Evolutionary conservation across 2,113 vertebrate species (phyloP).

Genomic region (Oceanites oceanicus): DNA sequence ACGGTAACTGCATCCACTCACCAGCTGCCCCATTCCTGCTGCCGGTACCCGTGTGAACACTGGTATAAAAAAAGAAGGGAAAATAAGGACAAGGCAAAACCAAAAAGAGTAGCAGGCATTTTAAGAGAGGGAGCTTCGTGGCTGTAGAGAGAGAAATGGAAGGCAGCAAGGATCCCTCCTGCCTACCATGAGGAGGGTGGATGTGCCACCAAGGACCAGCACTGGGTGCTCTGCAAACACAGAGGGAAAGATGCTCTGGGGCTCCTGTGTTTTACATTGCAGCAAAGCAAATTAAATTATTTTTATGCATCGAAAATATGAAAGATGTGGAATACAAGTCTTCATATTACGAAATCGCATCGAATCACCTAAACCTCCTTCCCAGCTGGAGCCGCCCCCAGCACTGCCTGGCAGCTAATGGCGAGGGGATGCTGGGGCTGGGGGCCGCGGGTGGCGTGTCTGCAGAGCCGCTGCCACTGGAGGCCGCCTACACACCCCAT

Average conservation of each 20-base stretch:
- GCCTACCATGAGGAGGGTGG: neutral
- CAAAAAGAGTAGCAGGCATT: neutral
- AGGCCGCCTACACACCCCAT: neutral
- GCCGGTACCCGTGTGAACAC: neutral
- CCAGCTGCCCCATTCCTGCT: neutral
- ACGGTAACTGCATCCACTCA: accelerated
- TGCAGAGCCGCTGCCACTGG: accelerated
- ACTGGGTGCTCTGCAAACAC: accelerated
- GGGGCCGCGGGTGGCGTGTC: accelerated
- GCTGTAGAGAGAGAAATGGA: neutral
- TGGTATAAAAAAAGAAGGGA: no score
- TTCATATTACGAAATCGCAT: neutral
- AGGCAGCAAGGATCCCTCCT: no score
- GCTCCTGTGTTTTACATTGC: neutral
- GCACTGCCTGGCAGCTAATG: neutral
- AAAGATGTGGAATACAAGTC: neutral
- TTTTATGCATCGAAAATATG: neutral
- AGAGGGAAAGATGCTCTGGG: accelerated
- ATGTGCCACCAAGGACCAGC: neutral
- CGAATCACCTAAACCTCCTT: neutral
- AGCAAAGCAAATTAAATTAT: neutral
- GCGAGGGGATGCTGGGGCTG: accelerated
- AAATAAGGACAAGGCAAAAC: neutral
- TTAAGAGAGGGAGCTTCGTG: neutral
- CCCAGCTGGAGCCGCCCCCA: neutral